phyloP scores from a whole-genome alignment of 2,797 vertebrate species.

The Enteromius afrohamiltoni region DNA sequence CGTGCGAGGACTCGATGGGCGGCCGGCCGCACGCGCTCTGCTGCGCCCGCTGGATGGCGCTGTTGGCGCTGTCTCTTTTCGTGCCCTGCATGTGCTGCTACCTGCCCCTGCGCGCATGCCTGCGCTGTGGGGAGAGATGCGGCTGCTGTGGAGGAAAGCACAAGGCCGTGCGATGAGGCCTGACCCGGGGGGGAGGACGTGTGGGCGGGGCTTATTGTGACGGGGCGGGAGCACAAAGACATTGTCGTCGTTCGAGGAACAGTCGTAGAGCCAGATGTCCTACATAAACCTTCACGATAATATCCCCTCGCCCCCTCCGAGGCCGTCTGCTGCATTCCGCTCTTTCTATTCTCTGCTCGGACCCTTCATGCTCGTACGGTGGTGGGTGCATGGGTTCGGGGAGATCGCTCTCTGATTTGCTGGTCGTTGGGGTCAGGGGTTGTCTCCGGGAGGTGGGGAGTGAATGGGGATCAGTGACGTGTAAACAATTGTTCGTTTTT shows the following conservation, averaged over 20 bases:
- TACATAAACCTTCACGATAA: conserved; percentile 49
- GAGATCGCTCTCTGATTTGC: conserved; percentile 57
- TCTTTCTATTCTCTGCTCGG: conserved; percentile 72
- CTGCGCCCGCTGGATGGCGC: conserved; percentile 90
- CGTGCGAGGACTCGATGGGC: conserved; percentile 85
- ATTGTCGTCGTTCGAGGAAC: conserved; percentile 51
- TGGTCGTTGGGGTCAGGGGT: conserved; percentile 46
- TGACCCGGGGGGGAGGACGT: conserved; percentile 60
- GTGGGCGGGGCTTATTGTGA: conserved; percentile 39
- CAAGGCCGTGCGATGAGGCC: conserved; percentile 89
- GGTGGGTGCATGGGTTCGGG: conserved; percentile 61
- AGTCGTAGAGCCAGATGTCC: conserved; percentile 50
- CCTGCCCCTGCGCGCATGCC: conserved; percentile 87
- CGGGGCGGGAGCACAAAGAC: conserved; percentile 6
- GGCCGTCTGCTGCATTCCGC: conserved; percentile 76
- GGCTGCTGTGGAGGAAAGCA: conserved; percentile 92
- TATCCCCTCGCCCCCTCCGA: conserved; percentile 55
- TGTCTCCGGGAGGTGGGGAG: conserved; percentile 41
- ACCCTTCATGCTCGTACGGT: conserved; percentile 70
- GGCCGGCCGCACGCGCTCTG: conserved; percentile 84
- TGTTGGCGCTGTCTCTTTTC: conserved; percentile 86
- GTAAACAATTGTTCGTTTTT: conserved; percentile 72
- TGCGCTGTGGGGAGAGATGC: conserved; percentile 88
- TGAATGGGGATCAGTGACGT: conserved; percentile 69
- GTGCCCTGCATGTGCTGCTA: conserved; percentile 97